Evolutionary conservation across 92 coral and sea anemone species (phyloP).

Genomic region (Muricea muricata): DNA sequence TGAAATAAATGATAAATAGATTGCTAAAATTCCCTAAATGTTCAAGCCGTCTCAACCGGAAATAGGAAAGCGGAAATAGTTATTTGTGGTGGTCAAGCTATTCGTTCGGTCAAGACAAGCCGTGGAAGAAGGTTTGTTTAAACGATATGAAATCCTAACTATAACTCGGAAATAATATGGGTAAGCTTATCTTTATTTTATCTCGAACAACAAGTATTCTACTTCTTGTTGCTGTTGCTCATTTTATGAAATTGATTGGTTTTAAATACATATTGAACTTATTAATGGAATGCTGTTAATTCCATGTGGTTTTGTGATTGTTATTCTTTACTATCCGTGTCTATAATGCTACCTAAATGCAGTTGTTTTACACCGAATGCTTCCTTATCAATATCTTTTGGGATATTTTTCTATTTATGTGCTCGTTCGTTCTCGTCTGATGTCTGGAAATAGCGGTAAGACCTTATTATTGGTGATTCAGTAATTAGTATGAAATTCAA

Average conservation of each 20-base stretch:
- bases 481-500: neutral
- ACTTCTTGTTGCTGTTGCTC: neutral
- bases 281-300: neutral
- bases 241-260: neutral
- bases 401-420: neutral
- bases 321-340: neutral
- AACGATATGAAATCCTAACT: constrained; percentile 31
- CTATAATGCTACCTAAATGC: neutral
- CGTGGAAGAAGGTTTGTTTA: neutral
- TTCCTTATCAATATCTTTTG: neutral
- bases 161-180: constrained; percentile 13
- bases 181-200: constrained; percentile 9
- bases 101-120: neutral
- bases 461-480: neutral
- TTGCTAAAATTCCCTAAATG: neutral
- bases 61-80: constrained; percentile 27
- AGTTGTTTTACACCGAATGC: neutral
- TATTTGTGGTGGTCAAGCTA: constrained; percentile 17
- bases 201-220: neutral
- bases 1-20: neutral
- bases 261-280: neutral
- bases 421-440: constrained; percentile 19
- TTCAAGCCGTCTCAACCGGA: constrained; percentile 14
- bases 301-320: constrained; percentile 24
- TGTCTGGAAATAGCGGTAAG: constrained; percentile 58